phyloP scores from a whole-genome alignment of 2,113 vertebrate genomes.

The human (Homo sapiens) region DNA sequence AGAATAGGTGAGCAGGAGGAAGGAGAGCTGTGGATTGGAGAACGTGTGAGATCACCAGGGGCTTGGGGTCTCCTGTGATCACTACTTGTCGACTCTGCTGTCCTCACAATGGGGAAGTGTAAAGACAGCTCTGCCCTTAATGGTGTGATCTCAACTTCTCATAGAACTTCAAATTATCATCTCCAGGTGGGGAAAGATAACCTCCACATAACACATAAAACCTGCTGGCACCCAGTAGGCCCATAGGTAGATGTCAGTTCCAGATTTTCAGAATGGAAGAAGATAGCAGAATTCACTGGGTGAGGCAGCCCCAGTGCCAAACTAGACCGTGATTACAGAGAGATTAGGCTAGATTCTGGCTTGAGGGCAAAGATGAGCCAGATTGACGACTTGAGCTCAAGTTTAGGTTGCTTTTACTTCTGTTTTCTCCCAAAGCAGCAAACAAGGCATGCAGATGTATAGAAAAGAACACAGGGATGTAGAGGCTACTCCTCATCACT shows the following conservation, averaged over 20 bases:
- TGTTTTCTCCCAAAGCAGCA: background rate
- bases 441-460: background rate
- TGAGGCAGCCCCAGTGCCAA: background rate
- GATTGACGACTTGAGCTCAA: background rate
- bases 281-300: background rate
- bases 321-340: background rate
- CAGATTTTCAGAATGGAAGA: background rate
- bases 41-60: background rate
- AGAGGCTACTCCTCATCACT: background rate
- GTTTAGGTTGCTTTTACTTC: background rate
- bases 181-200: background rate
- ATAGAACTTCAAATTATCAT: background rate
- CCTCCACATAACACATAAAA: background rate
- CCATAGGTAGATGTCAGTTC: background rate
- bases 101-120: background rate
- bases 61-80: background rate
- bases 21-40: conserved; percentile 7
- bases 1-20: background rate
- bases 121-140: conserved; percentile 10
- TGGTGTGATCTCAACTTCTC: background rate
- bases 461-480: background rate
- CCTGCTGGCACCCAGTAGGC: background rate
- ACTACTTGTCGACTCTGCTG: background rate
- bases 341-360: background rate
- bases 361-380: background rate